These are phyloP conservation scores for Choristoneura rosaceana DNA, from an alignment of 2,888 invertebrate species.

Conservation along the genomic window DNA sequence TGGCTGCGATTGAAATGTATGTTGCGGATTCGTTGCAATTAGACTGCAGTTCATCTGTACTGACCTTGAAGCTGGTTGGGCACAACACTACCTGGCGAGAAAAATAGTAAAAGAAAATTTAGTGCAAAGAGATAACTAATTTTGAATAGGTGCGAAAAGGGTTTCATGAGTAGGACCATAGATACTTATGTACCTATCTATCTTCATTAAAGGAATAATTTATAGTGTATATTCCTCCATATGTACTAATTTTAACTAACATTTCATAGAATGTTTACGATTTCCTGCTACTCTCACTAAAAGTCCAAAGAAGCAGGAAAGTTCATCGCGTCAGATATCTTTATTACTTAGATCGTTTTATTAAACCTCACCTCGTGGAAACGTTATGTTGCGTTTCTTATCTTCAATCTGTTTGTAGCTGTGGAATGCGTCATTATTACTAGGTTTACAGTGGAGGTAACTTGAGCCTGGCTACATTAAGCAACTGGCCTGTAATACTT, in stretches of 20 bases:
- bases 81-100: too few relatives aligned
- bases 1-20: too few relatives aligned
- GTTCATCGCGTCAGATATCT: conserved; percentile 72
- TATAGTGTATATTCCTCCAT: conserved; percentile 47
- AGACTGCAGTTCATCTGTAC: too few relatives aligned
- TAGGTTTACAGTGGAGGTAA: conserved; percentile 54
- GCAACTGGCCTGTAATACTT: conserved; percentile 54
- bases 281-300: conserved; percentile 77
- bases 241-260: conserved; percentile 57
- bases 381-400: conserved; percentile 65
- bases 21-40: too few relatives aligned
- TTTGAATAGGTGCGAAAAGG: too few relatives aligned
- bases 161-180: too few relatives aligned
- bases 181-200: too few relatives aligned
- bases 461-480: conserved; percentile 56
- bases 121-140: too few relatives aligned
- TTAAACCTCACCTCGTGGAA: conserved; percentile 67
- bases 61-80: too few relatives aligned
- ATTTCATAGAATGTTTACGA: conserved; percentile 83
- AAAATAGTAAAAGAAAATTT: too few relatives aligned
- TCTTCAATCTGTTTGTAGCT: conserved; percentile 73
- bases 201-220: not conserved
- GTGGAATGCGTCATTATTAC: conserved; percentile 71
- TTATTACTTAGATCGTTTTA: conserved; percentile 69
- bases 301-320: conserved; percentile 59